phyloP scores from a whole-genome alignment of 2,797 vertebrate genomes.

The Cuculus canorus region DNA sequence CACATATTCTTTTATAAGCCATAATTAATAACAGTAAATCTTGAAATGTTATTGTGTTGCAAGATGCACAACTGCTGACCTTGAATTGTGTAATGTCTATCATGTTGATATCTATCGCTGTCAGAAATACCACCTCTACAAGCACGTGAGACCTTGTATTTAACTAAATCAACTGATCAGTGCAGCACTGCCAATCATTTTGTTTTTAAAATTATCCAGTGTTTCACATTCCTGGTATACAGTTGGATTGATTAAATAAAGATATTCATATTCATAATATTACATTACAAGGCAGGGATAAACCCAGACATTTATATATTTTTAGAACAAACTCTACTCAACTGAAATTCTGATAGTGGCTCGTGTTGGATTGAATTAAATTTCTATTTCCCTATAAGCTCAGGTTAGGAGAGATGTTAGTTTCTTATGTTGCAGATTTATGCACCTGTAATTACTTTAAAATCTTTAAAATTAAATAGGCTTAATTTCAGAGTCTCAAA shows the following conservation, averaged over 20 bases:
- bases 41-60: neutral
- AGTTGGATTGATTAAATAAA: conserved; percentile 50
- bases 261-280: conserved; percentile 72
- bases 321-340: conserved; percentile 41
- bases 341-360: conserved; percentile 30
- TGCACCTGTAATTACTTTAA: conserved; percentile 3
- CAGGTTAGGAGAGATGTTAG: conserved; percentile 2
- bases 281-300: neutral
- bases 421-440: neutral
- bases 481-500: conserved; percentile 34
- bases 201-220: conserved; percentile 64
- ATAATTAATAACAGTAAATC: conserved; percentile 20
- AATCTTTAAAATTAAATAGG: conserved; percentile 32
- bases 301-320: neutral
- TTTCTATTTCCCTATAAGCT: neutral
- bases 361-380: neutral
- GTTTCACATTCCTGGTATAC: conserved; percentile 67
- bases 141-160: neutral
- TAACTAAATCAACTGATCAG: conserved; percentile 67
- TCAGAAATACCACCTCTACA: neutral
- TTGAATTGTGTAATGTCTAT: neutral
- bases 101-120: neutral
- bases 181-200: conserved; percentile 65
- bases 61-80: neutral
- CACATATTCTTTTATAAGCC: neutral